phyloP scores from a whole-genome alignment of 2,113 vertebrate species.

The Saimiri boliviensis region DNA sequence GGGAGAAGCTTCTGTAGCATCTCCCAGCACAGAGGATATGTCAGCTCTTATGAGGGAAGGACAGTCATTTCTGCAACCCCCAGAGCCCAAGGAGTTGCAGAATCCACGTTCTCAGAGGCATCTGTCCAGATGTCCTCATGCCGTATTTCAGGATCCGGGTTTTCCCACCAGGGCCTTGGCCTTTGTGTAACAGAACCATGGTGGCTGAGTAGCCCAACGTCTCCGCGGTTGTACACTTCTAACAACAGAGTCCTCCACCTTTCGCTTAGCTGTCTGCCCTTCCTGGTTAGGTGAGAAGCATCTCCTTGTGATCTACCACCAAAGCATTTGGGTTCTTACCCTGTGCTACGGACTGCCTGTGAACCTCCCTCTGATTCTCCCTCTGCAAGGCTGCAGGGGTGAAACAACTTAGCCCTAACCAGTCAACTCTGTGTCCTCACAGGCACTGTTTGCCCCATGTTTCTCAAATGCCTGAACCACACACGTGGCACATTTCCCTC shows the following conservation, averaged over 20 bases:
- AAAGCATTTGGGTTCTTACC: not conserved
- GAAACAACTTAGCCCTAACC: not conserved
- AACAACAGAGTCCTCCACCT: accelerated
- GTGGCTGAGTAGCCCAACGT: accelerated
- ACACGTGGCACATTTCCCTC: accelerated
- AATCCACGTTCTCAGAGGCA: not conserved
- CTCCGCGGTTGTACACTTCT: not conserved
- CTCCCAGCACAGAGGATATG: not conserved
- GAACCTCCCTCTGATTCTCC: not conserved
- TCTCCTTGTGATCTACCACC: not conserved
- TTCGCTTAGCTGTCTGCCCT: not conserved
- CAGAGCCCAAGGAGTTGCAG: not conserved
- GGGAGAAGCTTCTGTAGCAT: not conserved
- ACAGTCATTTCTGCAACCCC: not conserved
- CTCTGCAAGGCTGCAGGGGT: not conserved
- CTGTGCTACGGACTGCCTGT: not conserved
- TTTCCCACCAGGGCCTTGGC: not conserved
- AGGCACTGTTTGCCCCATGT: accelerated
- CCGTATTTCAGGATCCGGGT: not conserved
- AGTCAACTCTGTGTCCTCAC: accelerated
- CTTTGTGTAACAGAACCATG: not conserved
- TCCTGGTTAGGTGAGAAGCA: not conserved
- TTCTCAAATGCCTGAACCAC: not conserved
- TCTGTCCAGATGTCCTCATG: not conserved
- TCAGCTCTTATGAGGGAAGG: not conserved